Evolutionary conservation across 1,140 invertebrate species (phyloP).

Genomic region (Panonychus citri): DNA sequence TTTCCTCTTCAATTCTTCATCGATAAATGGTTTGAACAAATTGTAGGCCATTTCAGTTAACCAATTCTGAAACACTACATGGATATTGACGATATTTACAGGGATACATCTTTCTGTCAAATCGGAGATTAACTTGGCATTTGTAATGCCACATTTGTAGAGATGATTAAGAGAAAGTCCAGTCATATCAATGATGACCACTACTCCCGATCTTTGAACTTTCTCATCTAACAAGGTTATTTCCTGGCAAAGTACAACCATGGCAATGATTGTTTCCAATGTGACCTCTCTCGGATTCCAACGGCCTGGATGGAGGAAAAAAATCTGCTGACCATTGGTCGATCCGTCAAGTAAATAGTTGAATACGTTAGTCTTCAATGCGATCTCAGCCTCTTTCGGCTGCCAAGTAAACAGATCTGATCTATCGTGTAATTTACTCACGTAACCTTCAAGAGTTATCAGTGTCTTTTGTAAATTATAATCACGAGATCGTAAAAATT

Average conservation of each 20-base stretch:
- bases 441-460: background rate
- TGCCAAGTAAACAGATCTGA: background rate
- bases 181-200: background rate
- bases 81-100: background rate
- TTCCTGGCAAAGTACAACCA: background rate
- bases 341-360: background rate
- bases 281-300: background rate
- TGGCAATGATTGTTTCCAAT: background rate
- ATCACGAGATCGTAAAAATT: background rate
- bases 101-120: background rate
- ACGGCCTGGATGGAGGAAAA: background rate
- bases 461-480: background rate
- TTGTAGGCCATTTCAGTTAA: background rate
- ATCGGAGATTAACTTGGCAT: background rate
- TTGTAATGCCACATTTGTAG: background rate
- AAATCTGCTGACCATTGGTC: background rate
- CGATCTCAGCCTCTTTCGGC: too few relatives aligned
- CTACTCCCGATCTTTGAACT: background rate
- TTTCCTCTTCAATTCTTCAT: background rate
- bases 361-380: background rate
- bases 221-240: background rate
- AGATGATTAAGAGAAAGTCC: background rate
- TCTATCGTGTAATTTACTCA: background rate
- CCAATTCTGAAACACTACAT: background rate
- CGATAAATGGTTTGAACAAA: background rate